Percentiles rank a stretch among this genome's conserved stretches.
Evolutionary conservation across 2,113 vertebrate species (phyloP).

Genomic region (Ranitomeya variabilis): DNA sequence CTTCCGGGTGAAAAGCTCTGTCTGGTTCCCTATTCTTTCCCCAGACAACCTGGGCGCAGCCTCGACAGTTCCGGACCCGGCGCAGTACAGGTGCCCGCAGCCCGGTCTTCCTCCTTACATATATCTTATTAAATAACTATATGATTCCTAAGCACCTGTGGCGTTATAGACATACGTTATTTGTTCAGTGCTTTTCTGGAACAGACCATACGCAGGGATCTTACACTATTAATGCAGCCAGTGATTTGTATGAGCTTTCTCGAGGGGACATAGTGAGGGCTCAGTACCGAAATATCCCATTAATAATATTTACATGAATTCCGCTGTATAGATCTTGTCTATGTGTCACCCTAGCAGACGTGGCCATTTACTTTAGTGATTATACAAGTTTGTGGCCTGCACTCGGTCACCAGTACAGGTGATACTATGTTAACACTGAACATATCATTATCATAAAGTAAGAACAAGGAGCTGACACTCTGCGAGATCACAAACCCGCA

Average conservation of each 20-base stretch:
- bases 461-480: background rate
- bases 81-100: too few species aligned
- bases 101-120: too few species aligned
- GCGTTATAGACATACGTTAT: background rate
- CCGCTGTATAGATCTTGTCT: conserved; percentile 5
- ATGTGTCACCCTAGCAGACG: background rate
- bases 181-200: background rate
- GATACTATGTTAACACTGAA: background rate
- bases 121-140: too few species aligned
- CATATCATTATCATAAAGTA: conserved; percentile 42
- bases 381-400: background rate
- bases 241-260: background rate
- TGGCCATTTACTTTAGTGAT: conserved; percentile 1
- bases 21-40: too few species aligned
- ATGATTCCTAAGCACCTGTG: too few species aligned
- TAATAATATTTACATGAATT: conserved; percentile 37
- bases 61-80: too few species aligned
- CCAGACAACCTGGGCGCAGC: too few species aligned
- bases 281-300: conserved; percentile 2
- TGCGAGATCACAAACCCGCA: background rate
- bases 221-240: background rate
- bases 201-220: background rate
- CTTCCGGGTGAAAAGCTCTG: too few species aligned
- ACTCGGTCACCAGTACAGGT: background rate
- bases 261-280: background rate